Evolutionary conservation across 1,140 invertebrate genomes (phyloP), one percentile per base, ranked within the genome.

Genomic region (Drosophila azteca): DNA sequence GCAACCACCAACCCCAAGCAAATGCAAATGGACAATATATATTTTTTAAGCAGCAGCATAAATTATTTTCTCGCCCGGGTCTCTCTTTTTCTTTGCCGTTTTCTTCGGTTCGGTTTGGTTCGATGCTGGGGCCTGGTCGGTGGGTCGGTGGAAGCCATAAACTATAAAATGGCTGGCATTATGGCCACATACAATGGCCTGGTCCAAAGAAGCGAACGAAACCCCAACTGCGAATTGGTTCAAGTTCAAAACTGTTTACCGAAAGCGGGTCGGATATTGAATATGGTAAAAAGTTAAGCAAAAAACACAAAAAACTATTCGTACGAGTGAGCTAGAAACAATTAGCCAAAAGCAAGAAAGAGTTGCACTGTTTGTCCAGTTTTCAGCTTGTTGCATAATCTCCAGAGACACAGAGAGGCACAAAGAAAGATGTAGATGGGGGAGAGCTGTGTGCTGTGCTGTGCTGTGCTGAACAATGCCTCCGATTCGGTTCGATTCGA

Each of bases 221-320:
- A 73, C 46, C 53, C 24, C 72, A 54, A 44, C 31, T 45, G 68
- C 82, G 52, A 85, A 78, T 81, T 87, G 66, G 81, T 87, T 85
- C 81, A 85, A 85, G 81, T 85, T 85, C 81, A 85, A 70, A 78
- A 65, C 31, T 74, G 51, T 64, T 63, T 50, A 48, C 60, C 9
- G 49, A 81, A 85, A 82, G 82, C 74, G 70, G 82, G 82, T 87
- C 83, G 82, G 82, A 13, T 50, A 62, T 72, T 43, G 35, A 44
- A 62, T 39, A 44, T 53, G 35, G 20, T 51, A 45, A 48, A 22
- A 26, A 17, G 6, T 41, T 24, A 20, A 45, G 29, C 31, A 8
- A 31, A 31, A 6, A 26, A 20, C 17, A 20, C 17, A 20, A 24
- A 26, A 26, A 26, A 26, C 24, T 31, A 31, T 8, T 31, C 29